Conservation (phyloP, 2,888 invertebrate species). For the Patella caerulea region DNA sequence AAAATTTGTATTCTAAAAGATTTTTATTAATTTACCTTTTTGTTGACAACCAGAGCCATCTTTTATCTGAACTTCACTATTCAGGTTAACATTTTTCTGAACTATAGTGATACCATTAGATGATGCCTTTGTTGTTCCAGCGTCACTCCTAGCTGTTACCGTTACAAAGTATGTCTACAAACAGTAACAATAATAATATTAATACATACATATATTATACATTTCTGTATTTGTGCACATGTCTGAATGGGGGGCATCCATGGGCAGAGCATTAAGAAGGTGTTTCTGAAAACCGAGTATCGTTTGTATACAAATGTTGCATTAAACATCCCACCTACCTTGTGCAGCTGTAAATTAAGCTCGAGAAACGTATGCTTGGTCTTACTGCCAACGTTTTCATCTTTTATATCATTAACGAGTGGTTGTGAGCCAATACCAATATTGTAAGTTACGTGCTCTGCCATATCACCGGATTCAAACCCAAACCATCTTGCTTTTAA, state of each 20-base stretch:
- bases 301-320: too few species aligned
- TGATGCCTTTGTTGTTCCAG: slow-evolving; percentile 32
- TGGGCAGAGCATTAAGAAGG: too few species aligned
- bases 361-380: slow-evolving; percentile 30
- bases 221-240: too few species aligned
- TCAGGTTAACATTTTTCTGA: slow-evolving; percentile 18
- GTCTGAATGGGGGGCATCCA: too few species aligned
- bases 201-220: too few species aligned
- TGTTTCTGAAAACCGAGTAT: too few species aligned
- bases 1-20: too few species aligned
- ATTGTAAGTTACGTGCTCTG: slow-evolving; percentile 36
- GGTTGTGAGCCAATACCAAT: slow-evolving; percentile 40
- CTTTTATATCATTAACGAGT: slow-evolving; percentile 34
- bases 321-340: slow-evolving; percentile 21
- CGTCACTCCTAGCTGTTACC: slow-evolving; percentile 28
- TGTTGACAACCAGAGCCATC: slow-evolving; percentile 34
- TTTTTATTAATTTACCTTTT: background rate
- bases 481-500: slow-evolving; percentile 45
- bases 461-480: slow-evolving; percentile 41
- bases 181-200: too few species aligned
- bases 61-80: slow-evolving; percentile 22
- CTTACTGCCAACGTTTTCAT: slow-evolving; percentile 16
- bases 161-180: slow-evolving; percentile 41
- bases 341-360: slow-evolving; percentile 25
- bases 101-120: slow-evolving; percentile 42